Conservation (phyloP, 2,113 vertebrate species). For the Tauraco erythrolophus region DNA sequence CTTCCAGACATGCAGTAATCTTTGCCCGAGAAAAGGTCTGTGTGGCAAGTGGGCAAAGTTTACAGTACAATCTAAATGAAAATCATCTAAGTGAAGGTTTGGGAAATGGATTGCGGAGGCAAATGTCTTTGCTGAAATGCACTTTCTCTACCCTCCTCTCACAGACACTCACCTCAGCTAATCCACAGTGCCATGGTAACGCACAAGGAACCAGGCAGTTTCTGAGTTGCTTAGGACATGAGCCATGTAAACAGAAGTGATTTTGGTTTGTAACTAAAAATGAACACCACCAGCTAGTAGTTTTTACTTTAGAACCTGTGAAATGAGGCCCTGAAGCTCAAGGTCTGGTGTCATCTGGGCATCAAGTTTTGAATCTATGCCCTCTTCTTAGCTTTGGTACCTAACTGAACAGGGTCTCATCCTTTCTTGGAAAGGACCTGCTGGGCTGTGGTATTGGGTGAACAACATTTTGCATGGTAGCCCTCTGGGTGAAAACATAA, state of each 20-base stretch:
- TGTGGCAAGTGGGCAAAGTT: fast-evolving
- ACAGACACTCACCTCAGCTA: constrained; percentile 7
- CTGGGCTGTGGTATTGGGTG: not conserved
- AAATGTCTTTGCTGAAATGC: not conserved
- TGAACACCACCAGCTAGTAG: not conserved
- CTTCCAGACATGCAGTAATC: not conserved
- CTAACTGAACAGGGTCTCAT: fast-evolving
- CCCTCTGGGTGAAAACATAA: not conserved
- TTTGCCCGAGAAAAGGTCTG: not conserved
- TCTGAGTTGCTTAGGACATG: constrained; percentile 11
- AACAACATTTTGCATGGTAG: not conserved
- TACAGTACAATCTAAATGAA: not conserved
- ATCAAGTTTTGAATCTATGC: not conserved
- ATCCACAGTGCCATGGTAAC: constrained; percentile 54
- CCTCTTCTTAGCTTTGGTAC: not conserved
- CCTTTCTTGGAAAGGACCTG: not conserved
- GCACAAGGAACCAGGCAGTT: not conserved
- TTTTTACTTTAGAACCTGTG: not conserved
- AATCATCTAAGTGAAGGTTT: not conserved
- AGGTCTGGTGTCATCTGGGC: not conserved
- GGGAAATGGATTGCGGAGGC: not conserved
- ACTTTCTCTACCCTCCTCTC: constrained; percentile 3
- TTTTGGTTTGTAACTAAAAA: not conserved
- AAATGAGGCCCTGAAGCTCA: not conserved
- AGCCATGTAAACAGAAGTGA: constrained; percentile 22